phyloP scores from a whole-genome alignment of 2,113 vertebrate genomes.

The Coracopsis vasa region DNA sequence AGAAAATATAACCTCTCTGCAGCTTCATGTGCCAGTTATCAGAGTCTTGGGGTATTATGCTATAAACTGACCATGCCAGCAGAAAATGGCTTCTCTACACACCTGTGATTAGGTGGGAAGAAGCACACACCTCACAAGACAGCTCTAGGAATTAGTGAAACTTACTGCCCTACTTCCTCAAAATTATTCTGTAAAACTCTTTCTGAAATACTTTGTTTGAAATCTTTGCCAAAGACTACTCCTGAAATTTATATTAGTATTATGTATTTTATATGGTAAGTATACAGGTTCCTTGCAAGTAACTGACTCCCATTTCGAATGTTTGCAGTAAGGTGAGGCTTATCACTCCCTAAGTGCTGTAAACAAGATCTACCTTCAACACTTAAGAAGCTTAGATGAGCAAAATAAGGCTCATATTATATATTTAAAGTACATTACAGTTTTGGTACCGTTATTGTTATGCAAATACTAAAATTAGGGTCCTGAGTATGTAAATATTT shows the following conservation, averaged over 20 bases:
- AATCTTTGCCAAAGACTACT: background rate
- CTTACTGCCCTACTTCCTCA: background rate
- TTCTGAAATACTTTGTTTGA: background rate
- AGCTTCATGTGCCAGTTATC: background rate
- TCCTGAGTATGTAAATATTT: background rate
- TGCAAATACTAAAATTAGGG: background rate
- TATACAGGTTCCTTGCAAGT: background rate
- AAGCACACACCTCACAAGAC: background rate
- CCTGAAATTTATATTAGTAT: background rate
- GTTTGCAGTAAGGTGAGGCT: background rate
- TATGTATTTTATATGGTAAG: background rate
- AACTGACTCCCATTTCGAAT: background rate
- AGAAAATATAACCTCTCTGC: background rate
- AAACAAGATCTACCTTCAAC: background rate
- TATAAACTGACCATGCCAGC: background rate
- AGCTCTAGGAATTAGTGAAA: background rate
- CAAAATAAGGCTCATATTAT: background rate
- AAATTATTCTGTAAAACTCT: background rate
- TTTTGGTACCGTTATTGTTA: background rate
- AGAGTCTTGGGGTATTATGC: fast-evolving
- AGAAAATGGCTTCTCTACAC: background rate
- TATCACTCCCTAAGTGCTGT: background rate
- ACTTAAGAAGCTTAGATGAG: background rate
- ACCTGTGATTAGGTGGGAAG: background rate
- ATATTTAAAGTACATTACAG: background rate